Evolutionary conservation across 1,140 invertebrate species (phyloP).

Genomic region (Diorhabda sublineata): DNA sequence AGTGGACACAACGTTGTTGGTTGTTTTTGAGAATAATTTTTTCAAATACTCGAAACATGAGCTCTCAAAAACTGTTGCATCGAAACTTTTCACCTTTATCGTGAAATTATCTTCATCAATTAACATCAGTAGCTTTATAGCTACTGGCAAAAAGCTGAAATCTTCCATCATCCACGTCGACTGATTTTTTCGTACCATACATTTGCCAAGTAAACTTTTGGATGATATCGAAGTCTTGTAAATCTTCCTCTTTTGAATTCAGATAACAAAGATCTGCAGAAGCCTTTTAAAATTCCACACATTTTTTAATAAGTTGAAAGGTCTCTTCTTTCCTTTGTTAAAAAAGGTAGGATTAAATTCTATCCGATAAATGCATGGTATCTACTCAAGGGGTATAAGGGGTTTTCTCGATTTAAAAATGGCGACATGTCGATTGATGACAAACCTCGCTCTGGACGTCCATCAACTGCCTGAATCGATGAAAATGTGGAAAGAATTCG

Average conservation of each 20-base stretch:
- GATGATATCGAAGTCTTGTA: slow-evolving; percentile 22
- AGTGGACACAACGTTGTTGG: slow-evolving; percentile 26
- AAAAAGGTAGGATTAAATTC: slow-evolving; percentile 28
- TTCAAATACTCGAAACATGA: slow-evolving; percentile 32
- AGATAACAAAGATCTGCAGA: no score
- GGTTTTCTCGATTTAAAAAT: no score
- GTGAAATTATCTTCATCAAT: slow-evolving; percentile 23
- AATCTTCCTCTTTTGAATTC: no score
- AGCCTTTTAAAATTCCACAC: no score
- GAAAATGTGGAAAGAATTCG: no score
- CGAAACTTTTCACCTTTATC: slow-evolving; percentile 31
- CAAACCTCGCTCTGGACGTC: no score
- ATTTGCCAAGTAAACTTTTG: slow-evolving; percentile 23
- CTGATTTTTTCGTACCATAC: background rate
- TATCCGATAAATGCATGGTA: slow-evolving; percentile 24
- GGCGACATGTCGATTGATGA: no score
- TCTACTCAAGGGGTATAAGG: slow-evolving; percentile 1
- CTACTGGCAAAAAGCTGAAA: slow-evolving; percentile 30
- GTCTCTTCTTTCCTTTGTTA: background rate
- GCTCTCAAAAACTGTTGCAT: slow-evolving; percentile 30
- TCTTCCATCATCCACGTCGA: slow-evolving; percentile 30
- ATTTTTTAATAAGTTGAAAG: slow-evolving; percentile 16
- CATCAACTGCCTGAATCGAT: no score
- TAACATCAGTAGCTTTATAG: slow-evolving; percentile 25
- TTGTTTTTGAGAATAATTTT: slow-evolving; percentile 25